phyloP scores from a whole-genome alignment of 2,113 vertebrate species.

The Ctenodactylus gundi region DNA sequence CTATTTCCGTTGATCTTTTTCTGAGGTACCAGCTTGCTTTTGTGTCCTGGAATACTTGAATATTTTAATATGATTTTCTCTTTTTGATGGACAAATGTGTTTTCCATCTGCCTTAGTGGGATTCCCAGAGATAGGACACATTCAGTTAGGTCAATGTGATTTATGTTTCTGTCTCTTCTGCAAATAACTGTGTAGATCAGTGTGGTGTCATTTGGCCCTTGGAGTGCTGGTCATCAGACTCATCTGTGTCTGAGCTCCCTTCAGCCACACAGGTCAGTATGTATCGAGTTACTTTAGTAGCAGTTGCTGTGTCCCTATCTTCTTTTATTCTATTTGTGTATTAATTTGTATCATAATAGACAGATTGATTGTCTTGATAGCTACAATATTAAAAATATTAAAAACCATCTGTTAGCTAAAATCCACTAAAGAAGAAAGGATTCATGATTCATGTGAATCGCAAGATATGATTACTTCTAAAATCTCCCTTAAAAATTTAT shows the following conservation, averaged over 20 bases:
- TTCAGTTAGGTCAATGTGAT: not conserved
- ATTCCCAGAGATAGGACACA: slow-evolving; percentile 1
- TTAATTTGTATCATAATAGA: slow-evolving; percentile 15
- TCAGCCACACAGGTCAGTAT: not conserved
- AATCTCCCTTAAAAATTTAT: not conserved
- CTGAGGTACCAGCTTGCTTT: slow-evolving; percentile 60
- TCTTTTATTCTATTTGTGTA: slow-evolving; percentile 37
- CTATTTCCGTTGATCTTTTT: slow-evolving; percentile 77
- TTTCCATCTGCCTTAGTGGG: slow-evolving; percentile 62
- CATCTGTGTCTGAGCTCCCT: slow-evolving; percentile 11
- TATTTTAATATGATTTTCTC: slow-evolving; percentile 53
- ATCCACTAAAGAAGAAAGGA: not conserved
- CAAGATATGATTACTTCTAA: not conserved
- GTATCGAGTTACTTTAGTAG: slow-evolving; percentile 27
- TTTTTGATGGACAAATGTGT: slow-evolving; percentile 21
- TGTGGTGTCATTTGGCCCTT: not conserved
- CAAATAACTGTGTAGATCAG: not conserved
- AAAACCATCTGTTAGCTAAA: slow-evolving; percentile 6
- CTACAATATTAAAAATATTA: not conserved
- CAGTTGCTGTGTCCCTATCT: not conserved
- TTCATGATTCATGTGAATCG: not conserved
- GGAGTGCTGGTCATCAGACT: not conserved
- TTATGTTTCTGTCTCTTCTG: slow-evolving; percentile 16
- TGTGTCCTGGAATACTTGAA: slow-evolving; percentile 74
- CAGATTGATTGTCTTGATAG: not conserved